Evolutionary conservation across 2,888 invertebrate species (phyloP).

Genomic region (Endomychus coccineus): DNA sequence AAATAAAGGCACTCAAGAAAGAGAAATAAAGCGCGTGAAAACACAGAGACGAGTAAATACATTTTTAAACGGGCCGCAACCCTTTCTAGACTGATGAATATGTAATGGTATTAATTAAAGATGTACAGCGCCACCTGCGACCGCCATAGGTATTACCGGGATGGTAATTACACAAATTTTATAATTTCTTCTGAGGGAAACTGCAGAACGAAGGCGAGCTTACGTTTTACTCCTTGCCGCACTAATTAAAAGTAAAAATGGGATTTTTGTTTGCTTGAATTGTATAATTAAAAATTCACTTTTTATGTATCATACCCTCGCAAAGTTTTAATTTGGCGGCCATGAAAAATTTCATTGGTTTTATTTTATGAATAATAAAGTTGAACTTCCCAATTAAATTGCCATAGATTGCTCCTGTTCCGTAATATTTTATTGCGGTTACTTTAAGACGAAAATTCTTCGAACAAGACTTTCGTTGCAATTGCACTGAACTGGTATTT

Average conservation of each 20-base stretch:
- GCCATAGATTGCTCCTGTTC: not conserved
- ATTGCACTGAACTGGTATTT: too few species aligned
- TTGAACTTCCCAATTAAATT: too few species aligned
- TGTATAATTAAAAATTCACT: slow-evolving; percentile 42
- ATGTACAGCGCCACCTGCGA: slow-evolving; percentile 43
- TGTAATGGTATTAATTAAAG: slow-evolving; percentile 46
- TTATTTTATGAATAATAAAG: slow-evolving; percentile 10
- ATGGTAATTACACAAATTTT: slow-evolving; percentile 43
- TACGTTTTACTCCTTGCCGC: slow-evolving; percentile 15
- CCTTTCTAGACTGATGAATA: slow-evolving; percentile 40
- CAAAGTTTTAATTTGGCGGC: slow-evolving; percentile 14
- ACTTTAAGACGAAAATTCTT: too few species aligned
- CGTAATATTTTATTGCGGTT: too few species aligned
- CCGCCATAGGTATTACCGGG: slow-evolving; percentile 37
- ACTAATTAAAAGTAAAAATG: slow-evolving; percentile 45
- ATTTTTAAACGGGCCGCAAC: slow-evolving; percentile 27
- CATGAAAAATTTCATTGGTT: slow-evolving; percentile 11
- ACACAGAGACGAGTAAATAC: slow-evolving; percentile 22
- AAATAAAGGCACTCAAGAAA: slow-evolving; percentile 15
- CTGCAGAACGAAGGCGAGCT: slow-evolving; percentile 16
- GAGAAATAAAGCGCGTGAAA: slow-evolving; percentile 23
- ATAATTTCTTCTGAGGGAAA: slow-evolving; percentile 38
- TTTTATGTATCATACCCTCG: slow-evolving; percentile 19
- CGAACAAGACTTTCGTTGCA: too few species aligned
- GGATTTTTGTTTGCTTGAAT: slow-evolving; percentile 43